Evolutionary conservation across 2,113 vertebrate genomes (phyloP).

Genomic region (Chlamydotis undulata): DNA sequence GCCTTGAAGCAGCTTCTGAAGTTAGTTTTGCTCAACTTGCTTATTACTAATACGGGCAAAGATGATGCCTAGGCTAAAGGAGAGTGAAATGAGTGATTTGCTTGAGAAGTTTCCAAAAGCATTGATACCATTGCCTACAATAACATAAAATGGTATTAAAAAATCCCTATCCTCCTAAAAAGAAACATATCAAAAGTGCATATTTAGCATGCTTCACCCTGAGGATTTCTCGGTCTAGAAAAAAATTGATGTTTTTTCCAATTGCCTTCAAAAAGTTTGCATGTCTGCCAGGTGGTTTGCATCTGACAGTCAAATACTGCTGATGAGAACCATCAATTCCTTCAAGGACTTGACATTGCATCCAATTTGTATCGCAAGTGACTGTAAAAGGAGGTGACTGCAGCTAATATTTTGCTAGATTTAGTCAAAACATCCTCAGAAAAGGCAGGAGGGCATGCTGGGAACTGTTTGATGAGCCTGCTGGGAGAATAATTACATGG

Average conservation of each 20-base stretch:
- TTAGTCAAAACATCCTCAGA: slow-evolving; percentile 19
- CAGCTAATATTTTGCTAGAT: background rate
- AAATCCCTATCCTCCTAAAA: background rate
- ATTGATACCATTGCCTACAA: background rate
- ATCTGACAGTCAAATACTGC: background rate
- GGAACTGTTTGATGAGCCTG: slow-evolving; percentile 17
- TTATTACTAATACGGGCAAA: background rate
- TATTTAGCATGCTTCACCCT: background rate
- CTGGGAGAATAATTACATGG: slow-evolving; percentile 26
- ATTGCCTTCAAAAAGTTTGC: background rate
- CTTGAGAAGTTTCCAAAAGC: background rate
- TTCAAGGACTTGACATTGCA: background rate
- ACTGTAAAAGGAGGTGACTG: background rate
- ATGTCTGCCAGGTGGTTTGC: background rate
- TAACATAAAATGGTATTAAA: background rate
- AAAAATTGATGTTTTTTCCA: background rate
- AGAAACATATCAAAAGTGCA: background rate
- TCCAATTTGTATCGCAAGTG: background rate
- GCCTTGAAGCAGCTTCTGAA: background rate
- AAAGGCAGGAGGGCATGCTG: background rate
- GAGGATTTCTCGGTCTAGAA: background rate
- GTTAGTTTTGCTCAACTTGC: background rate
- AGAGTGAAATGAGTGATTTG: background rate
- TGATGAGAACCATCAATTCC: background rate
- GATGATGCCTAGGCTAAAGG: background rate